Evolutionary conservation across 2,888 invertebrate genomes (phyloP).

Genomic region (Netelia fuscicornis): DNA sequence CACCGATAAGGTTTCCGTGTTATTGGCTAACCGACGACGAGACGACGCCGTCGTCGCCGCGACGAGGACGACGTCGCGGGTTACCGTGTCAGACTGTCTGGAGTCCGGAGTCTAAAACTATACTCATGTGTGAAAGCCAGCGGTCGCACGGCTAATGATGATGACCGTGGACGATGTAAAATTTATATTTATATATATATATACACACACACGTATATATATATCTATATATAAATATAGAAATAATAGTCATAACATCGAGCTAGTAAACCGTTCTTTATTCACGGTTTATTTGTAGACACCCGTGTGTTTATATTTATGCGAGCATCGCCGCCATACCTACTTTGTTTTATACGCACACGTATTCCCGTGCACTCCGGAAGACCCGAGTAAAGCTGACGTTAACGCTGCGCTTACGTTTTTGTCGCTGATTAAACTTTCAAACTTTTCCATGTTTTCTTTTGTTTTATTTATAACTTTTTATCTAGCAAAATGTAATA

Average conservation of each 20-base stretch:
- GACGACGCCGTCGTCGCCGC: conserved; percentile 57
- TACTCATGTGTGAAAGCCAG: conserved; percentile 41
- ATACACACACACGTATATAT: not conserved
- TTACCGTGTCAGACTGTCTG: conserved; percentile 81
- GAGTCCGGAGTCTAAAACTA: conserved; percentile 70
- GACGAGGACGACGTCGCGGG: conserved; percentile 71
- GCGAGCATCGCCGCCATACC: not conserved
- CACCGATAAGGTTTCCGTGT: conserved; percentile 78
- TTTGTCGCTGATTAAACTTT: too few species aligned
- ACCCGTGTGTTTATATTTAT: not conserved
- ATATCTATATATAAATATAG: conserved; percentile 19
- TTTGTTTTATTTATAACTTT: too few species aligned
- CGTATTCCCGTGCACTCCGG: not conserved
- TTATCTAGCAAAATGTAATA: too few species aligned
- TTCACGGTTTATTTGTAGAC: not conserved
- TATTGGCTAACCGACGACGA: conserved; percentile 76
- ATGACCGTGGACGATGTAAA: conserved; percentile 56
- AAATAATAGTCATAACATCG: conserved; percentile 18
- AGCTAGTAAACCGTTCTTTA: conserved; percentile 14
- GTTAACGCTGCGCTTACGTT: too few species aligned
- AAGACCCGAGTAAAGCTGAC: not conserved
- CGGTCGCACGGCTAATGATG: conserved; percentile 12
- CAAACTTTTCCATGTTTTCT: too few species aligned
- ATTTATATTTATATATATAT: conserved; percentile 26
- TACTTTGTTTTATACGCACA: not conserved